phyloP scores from a whole-genome alignment of 37 sponge, comb jelly and placozoan genomes.

The Corticium candelabrum region DNA sequence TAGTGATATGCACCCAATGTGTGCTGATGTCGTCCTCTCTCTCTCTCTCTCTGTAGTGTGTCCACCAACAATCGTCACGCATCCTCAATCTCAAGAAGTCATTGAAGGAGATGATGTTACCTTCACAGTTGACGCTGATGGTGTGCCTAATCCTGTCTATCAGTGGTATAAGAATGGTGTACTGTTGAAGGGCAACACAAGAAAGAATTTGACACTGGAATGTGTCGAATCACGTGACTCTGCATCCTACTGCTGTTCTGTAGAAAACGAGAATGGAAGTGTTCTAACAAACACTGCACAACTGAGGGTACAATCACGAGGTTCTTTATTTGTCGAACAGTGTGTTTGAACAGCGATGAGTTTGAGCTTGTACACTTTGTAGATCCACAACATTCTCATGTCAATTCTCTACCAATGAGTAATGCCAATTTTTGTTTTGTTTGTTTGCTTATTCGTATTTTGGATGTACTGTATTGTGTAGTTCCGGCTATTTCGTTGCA shows the following conservation, averaged over 20 bases:
- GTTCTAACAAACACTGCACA: neutral
- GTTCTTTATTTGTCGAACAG: too few species aligned
- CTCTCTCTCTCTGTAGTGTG: too few species aligned
- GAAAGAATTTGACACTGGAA: neutral
- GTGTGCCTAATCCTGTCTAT: neutral
- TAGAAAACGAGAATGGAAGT: neutral
- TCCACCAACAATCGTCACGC: neutral
- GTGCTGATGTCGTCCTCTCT: too few species aligned
- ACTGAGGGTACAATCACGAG: too few species aligned
- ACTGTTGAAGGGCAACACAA: neutral
- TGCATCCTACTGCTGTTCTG: neutral
- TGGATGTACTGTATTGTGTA: too few species aligned
- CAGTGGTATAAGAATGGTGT: neutral
- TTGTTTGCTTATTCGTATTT: too few species aligned
- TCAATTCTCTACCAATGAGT: neutral
- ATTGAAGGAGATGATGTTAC: neutral
- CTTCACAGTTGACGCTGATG: neutral
- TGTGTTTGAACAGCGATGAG: too few species aligned
- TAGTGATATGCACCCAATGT: neutral
- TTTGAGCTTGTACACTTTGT: too few species aligned
- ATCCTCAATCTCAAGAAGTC: neutral
- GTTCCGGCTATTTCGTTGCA: neutral
- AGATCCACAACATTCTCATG: too few species aligned
- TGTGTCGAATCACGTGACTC: neutral
- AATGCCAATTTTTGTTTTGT: too few species aligned